A percentile compares a stretch with the other conserved stretches of the same genome.
phyloP scores from a whole-genome alignment of 2,888 invertebrate genomes.

The Uropetala carovei region DNA sequence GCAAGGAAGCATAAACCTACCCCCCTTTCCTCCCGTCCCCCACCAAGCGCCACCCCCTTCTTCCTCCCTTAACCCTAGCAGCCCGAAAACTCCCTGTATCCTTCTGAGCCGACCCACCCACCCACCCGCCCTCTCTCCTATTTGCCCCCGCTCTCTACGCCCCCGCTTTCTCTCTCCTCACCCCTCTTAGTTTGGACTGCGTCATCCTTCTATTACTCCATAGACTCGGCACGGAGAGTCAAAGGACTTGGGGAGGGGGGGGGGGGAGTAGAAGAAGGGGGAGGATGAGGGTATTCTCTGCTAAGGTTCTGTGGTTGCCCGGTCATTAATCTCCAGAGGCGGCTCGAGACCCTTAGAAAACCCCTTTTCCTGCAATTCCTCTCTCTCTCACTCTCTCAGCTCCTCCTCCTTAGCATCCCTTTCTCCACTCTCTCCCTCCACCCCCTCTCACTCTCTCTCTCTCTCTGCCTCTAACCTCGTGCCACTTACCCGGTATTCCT shows the following conservation, averaged over 20 bases:
- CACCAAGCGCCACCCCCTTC: neutral
- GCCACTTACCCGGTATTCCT: no score
- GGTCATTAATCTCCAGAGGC: constrained; percentile 43
- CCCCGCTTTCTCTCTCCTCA: neutral
- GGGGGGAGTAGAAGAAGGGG: neutral
- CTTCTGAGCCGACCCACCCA: neutral
- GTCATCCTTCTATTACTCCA: constrained; percentile 13
- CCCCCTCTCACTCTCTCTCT: neutral
- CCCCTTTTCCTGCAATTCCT: constrained; percentile 6
- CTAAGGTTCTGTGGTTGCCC: constrained; percentile 7
- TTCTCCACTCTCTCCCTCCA: neutral
- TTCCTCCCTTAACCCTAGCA: no score
- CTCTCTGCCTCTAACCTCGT: neutral
- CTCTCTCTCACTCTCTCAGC: neutral
- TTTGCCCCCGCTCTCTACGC: no score
- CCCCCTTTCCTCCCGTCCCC: no score
- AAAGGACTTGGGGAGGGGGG: neutral
- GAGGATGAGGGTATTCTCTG: neutral
- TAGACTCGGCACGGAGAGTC: neutral
- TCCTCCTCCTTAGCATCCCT: neutral
- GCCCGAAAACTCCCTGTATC: neutral
- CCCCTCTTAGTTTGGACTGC: neutral
- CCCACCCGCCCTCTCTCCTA: no score
- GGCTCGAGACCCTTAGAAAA: constrained; percentile 30
- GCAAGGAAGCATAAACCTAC: neutral